phyloP scores from a whole-genome alignment of 2,797 vertebrate species.

The Acrossocheilus fasciatus region DNA sequence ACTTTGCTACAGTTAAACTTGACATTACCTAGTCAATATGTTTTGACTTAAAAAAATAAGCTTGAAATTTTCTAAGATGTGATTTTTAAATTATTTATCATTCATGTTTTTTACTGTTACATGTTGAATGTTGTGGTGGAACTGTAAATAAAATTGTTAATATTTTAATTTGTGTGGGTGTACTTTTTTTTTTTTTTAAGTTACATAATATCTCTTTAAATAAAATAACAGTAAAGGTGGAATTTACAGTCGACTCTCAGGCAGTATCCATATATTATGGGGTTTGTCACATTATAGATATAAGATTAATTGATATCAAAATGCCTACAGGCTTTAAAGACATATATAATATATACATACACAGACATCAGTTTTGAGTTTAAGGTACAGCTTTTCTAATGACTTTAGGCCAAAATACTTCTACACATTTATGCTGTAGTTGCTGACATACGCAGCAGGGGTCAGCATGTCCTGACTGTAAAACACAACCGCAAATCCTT shows the following conservation, averaged over 20 bases:
- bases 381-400: too few relatives aligned
- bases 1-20: not conserved
- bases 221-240: not conserved
- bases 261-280: not conserved
- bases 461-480: not conserved
- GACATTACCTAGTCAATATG: not conserved
- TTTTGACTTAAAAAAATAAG: not conserved
- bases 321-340: not conserved
- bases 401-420: not conserved
- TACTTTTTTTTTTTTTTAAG: not conserved
- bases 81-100: not conserved
- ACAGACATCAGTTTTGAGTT: not conserved
- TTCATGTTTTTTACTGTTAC: not conserved
- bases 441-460: not conserved
- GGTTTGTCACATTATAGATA: not conserved
- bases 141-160: not conserved
- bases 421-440: not conserved
- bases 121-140: not conserved
- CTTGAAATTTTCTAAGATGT: not conserved
- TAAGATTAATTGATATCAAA: not conserved
- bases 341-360: not conserved
- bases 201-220: not conserved
- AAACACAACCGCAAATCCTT: not conserved
- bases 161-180: not conserved
- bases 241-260: not conserved